Conservation (phyloP, 2,797 vertebrate species). For the Poeciliopsis infans region DNA sequence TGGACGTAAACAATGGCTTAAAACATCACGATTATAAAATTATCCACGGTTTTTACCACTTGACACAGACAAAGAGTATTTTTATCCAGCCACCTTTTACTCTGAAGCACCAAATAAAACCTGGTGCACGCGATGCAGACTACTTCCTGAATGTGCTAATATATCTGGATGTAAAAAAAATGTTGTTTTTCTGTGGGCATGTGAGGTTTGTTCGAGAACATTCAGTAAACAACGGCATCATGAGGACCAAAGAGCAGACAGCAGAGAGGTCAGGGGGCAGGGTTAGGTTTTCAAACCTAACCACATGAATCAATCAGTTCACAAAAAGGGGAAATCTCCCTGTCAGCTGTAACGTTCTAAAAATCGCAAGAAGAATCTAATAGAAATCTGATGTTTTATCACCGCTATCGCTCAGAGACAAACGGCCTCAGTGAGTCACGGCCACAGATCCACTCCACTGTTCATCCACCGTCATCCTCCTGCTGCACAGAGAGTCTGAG, state of each 20-base stretch:
- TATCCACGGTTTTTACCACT: background rate
- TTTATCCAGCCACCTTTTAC: background rate
- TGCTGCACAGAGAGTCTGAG: background rate
- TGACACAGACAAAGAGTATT: background rate
- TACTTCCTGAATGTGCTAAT: background rate
- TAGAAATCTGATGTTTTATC: background rate
- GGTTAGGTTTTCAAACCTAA: background rate
- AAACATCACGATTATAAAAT: too few relatives aligned
- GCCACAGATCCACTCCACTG: background rate
- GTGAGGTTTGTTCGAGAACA: background rate
- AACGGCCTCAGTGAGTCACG: background rate
- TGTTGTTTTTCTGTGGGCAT: background rate
- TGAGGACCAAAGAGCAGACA: background rate
- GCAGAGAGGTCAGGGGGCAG: background rate
- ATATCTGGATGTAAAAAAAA: background rate
- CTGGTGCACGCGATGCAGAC: background rate
- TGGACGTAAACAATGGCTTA: too few relatives aligned
- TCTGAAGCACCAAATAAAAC: background rate
- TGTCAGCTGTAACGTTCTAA: background rate
- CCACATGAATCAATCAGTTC: background rate
- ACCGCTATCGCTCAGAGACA: background rate
- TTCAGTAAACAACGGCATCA: background rate
- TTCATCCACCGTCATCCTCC: background rate
- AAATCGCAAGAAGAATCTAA: background rate
- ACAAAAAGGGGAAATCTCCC: background rate